A percentile compares a stretch with the other conserved stretches of the same genome.
Evolutionary conservation across 2,113 vertebrate species (phyloP).

Genomic region (Formicarius rufipectus): DNA sequence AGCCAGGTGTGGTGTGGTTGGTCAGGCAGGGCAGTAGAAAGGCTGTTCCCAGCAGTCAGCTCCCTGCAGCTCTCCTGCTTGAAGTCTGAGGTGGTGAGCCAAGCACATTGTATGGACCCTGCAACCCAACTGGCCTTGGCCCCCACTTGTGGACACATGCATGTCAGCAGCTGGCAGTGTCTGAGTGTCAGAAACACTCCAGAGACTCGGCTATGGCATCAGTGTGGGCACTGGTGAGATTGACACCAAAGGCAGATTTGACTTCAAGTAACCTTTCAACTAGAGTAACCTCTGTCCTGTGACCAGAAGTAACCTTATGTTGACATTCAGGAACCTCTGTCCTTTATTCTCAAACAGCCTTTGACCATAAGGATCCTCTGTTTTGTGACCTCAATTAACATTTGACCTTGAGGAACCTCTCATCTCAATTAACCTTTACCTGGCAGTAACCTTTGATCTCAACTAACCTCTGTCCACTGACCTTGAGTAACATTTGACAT

Average conservation of each 20-base stretch:
- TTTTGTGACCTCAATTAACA: not conserved
- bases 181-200: accelerated
- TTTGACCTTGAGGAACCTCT: not conserved
- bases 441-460: not conserved
- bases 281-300: not conserved
- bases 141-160: accelerated
- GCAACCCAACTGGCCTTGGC: accelerated
- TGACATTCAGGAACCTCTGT: not conserved
- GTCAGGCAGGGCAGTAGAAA: not conserved
- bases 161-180: accelerated
- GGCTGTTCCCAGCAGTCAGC: not conserved
- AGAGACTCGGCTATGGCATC: not conserved
- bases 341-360: not conserved
- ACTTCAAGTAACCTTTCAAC: not conserved
- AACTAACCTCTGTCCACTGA: not conserved
- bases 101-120: accelerated
- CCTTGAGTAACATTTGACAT: not conserved
- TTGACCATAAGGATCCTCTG: not conserved
- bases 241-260: not conserved
- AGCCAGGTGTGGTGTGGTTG: accelerated
- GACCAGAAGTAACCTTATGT: not conserved
- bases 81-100: not conserved
- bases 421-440: not conserved
- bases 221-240: accelerated
- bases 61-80: not conserved